Base-by-base conservation (phyloP, 2,888 invertebrate species). In the Pantelozetes paolii region DNA sequence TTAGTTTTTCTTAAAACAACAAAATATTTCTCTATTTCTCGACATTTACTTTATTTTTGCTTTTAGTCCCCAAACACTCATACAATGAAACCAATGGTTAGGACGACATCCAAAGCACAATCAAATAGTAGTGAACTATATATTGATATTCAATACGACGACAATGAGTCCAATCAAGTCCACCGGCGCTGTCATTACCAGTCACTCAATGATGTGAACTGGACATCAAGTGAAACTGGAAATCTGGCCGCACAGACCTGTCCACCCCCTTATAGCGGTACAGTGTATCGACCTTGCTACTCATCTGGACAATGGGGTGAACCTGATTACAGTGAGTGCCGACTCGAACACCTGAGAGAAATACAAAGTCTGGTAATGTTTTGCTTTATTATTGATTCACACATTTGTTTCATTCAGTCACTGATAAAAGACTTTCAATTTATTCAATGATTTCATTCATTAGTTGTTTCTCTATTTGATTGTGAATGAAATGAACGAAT, bases 281-380 rank as follows among this genome's bases (percentile, higher is more conserved):
- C 75, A n/a, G 77, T 77, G 32, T 79, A 78, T 71, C 74, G 79
- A 11, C 77, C 78, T 42, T 79, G 79, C 48, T 78, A 78, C 74
- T 76, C 77, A 59, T 77, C 74, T 23, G 78, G 78, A 26, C 75
- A 64, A 26, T 79, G 79, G 79, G 78, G 77, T 1, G 75, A 77
- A 26, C 76, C 78, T 2, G 79, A 79, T 59, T 76, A 75, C 54
- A 76, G 74, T n/a, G 78, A 79, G 72, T 79, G 79, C 57, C 75
- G 78, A 26, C 74, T 79, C n/a, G 75, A 75, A 45, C 78, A 78
- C 57, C 74, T 79, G 1, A 76, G 77, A 67, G 75, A 78, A 20
- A 75, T 79, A 48, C 77, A 79, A 57, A 78, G 78, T 48, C 72
- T 78, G 78, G 79, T 79, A n/a, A 36, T 36, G 36, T 36, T 36